Evolutionary conservation across 2,113 vertebrate genomes (phyloP).

Genomic region (Chaetops frenatus): DNA sequence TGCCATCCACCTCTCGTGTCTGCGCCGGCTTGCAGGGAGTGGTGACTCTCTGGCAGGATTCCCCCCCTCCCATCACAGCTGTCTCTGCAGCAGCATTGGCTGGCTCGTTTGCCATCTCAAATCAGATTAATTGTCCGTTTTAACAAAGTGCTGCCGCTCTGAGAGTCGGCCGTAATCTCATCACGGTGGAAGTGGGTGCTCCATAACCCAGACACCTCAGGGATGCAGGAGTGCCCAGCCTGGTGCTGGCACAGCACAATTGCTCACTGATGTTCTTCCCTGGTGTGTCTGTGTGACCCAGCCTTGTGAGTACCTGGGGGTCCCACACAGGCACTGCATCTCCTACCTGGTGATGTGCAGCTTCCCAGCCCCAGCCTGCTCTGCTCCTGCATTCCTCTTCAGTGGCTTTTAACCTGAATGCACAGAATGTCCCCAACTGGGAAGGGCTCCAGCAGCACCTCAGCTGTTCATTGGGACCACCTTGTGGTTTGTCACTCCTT

Average conservation of each 20-base stretch:
- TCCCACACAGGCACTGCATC: rapidly evolving
- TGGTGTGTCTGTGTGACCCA: rapidly evolving
- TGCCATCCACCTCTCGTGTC: background rate
- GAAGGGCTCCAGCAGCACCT: background rate
- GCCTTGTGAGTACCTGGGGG: background rate
- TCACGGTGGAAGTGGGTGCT: background rate
- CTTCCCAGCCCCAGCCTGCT: background rate
- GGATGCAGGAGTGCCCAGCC: background rate
- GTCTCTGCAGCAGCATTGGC: background rate
- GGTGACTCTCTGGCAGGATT: background rate
- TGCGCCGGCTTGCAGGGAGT: background rate
- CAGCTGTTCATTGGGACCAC: background rate
- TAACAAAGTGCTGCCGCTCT: background rate
- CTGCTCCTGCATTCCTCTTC: background rate
- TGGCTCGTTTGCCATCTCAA: background rate
- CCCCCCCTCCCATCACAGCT: background rate
- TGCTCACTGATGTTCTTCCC: background rate
- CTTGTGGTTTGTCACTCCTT: background rate
- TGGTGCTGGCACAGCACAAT: rapidly evolving
- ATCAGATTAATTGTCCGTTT: background rate
- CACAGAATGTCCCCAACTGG: too few species aligned
- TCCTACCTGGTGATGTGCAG: rapidly evolving
- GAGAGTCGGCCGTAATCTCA: background rate
- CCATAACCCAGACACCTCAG: background rate
- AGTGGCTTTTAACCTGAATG: background rate